phyloP scores from a whole-genome alignment of 2,113 vertebrate species.

The Podarcis muralis region DNA sequence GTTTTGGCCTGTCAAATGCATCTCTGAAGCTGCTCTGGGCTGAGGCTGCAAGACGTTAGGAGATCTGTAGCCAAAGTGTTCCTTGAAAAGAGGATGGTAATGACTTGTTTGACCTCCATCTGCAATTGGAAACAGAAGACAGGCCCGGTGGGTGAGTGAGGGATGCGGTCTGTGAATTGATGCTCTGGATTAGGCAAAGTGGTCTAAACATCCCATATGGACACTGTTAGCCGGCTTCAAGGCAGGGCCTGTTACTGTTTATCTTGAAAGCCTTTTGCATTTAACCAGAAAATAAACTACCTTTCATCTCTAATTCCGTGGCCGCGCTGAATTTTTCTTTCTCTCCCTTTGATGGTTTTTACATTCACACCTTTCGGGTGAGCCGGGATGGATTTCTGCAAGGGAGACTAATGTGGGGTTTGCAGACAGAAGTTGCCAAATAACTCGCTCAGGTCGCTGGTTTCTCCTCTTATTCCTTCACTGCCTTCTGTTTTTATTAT shows the following conservation, averaged over 20 bases:
- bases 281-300: neutral
- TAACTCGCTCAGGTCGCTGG: no score
- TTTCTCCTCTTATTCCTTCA: no score
- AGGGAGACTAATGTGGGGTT: no score
- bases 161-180: neutral
- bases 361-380: neutral
- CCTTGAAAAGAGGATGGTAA: neutral
- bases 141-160: neutral
- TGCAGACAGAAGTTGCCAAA: neutral
- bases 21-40: neutral
- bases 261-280: neutral
- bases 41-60: neutral
- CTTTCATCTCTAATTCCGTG: conserved; percentile 1
- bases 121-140: neutral
- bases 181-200: neutral
- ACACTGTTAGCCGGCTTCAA: neutral
- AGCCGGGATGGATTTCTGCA: neutral
- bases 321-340: neutral
- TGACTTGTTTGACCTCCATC: neutral
- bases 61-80: neutral
- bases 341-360: neutral
- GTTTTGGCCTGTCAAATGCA: neutral
- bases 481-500: no score
- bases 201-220: neutral
- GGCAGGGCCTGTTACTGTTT: neutral